Evolutionary conservation across 2,113 vertebrate species (phyloP).

Genomic region (Myotis davidii): DNA sequence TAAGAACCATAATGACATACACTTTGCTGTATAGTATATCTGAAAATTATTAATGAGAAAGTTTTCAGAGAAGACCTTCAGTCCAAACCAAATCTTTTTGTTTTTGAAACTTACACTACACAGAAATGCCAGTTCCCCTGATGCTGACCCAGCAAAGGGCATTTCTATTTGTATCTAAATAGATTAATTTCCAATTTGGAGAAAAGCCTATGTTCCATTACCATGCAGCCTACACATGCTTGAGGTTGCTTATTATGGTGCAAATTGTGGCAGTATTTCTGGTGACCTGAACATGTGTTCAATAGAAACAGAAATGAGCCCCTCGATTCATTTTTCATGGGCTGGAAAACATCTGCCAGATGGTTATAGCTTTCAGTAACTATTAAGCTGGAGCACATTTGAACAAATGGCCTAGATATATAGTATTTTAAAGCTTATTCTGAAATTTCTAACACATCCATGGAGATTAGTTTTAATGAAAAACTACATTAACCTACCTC

Average conservation of each 20-base stretch:
- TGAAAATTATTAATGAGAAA: background rate
- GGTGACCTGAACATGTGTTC: slow-evolving; percentile 68
- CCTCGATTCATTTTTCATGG: background rate
- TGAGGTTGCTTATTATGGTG: slow-evolving; percentile 55
- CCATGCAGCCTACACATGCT: slow-evolving; percentile 12
- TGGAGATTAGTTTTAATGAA: slow-evolving; percentile 73
- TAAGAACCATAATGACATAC: background rate
- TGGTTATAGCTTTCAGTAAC: slow-evolving; percentile 43
- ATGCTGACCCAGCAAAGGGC: slow-evolving; percentile 41
- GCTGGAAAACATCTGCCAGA: slow-evolving; percentile 33
- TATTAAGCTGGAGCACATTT: slow-evolving; percentile 48
- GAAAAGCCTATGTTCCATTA: slow-evolving; percentile 53
- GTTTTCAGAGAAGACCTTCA: slow-evolving; percentile 21
- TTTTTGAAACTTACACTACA: slow-evolving; percentile 51
- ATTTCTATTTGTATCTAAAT: slow-evolving; percentile 73
- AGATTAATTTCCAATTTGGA: slow-evolving; percentile 69
- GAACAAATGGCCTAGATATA: slow-evolving; percentile 56
- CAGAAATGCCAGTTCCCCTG: slow-evolving; percentile 8
- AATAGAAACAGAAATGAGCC: slow-evolving; percentile 40
- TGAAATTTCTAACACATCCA: slow-evolving; percentile 48
- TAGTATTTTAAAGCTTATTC: slow-evolving; percentile 39
- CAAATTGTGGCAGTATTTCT: slow-evolving; percentile 53
- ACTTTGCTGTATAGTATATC: background rate
- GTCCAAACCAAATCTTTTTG: background rate
- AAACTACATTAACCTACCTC: slow-evolving; percentile 61